phyloP scores from a whole-genome alignment of 92 coral and sea anemone species.

The Meandrina meandrites region DNA sequence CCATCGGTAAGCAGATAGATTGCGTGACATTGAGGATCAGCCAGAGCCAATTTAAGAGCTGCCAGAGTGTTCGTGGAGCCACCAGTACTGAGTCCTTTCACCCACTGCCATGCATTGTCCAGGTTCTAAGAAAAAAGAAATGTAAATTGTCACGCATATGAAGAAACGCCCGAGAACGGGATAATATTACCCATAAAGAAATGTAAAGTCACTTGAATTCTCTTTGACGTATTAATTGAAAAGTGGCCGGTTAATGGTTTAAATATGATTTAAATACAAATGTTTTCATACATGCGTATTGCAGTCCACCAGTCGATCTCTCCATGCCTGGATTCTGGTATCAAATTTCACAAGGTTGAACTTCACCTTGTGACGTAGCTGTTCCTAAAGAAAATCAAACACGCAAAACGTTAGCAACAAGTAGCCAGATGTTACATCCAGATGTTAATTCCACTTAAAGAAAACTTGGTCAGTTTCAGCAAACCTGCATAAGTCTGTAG shows the following conservation, averaged over 20 bases:
- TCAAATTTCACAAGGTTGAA: conserved; percentile 92
- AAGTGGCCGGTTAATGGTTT: too few species aligned
- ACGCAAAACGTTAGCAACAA: neutral
- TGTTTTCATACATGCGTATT: conserved; percentile 82
- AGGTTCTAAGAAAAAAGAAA: conserved; percentile 67
- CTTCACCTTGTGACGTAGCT: conserved; percentile 93
- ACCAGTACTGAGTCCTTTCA: conserved; percentile 94
- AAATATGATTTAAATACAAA: neutral
- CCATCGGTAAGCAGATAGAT: conserved; percentile 96
- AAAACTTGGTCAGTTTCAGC: neutral
- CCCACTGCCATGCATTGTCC: conserved; percentile 99
- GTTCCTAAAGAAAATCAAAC: conserved; percentile 63
- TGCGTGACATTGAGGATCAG: conserved; percentile 92
- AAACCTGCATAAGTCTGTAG: conserved; percentile 97
- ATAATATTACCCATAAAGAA: too few species aligned
- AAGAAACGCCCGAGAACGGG: neutral
- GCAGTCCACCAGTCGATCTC: conserved; percentile 97
- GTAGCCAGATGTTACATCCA: too few species aligned
- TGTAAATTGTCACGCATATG: neutral
- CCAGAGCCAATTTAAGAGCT: conserved; percentile 89
- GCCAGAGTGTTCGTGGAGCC: conserved; percentile 97
- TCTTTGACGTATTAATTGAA: too few species aligned
- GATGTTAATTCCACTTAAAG: too few species aligned
- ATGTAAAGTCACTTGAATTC: too few species aligned
- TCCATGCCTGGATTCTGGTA: conserved; percentile 93